phyloP scores from a whole-genome alignment of 2,888 invertebrate genomes.

The Eupithecia inturbata region DNA sequence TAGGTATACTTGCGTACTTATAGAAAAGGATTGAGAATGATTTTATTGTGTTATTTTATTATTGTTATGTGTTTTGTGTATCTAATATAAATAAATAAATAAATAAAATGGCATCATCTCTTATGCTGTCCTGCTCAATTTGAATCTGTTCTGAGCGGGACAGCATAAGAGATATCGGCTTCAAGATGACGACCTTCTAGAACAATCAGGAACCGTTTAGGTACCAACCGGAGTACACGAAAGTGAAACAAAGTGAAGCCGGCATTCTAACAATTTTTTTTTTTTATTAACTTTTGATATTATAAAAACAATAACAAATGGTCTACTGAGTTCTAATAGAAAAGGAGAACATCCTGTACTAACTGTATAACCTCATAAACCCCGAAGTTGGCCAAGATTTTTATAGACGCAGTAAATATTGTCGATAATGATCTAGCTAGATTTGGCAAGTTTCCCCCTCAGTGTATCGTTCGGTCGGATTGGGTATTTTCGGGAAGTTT shows the following conservation, averaged over 20 bases:
- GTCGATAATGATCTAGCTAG: constrained; percentile 31
- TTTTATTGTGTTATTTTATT: no score
- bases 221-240: not conserved
- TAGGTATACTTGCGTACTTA: not conserved
- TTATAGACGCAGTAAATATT: constrained; percentile 35
- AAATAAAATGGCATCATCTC: no score
- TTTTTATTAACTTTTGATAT: no score
- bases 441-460: constrained; percentile 31
- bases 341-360: constrained; percentile 8
- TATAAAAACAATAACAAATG: not conserved
- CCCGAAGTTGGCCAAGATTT: constrained; percentile 35
- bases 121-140: not conserved
- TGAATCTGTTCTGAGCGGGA: not conserved
- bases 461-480: constrained; percentile 16
- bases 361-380: constrained; percentile 13
- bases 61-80: no score
- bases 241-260: not conserved
- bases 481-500: constrained; percentile 21
- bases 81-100: no score
- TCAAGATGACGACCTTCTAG: not conserved
- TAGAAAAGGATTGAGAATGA: not conserved
- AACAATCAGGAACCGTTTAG: not conserved
- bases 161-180: not conserved
- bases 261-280: not conserved
- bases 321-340: constrained; percentile 7